These are phyloP conservation scores for Anhinga anhinga DNA, from an alignment of 2,113 vertebrate species.

Conservation along the genomic window DNA sequence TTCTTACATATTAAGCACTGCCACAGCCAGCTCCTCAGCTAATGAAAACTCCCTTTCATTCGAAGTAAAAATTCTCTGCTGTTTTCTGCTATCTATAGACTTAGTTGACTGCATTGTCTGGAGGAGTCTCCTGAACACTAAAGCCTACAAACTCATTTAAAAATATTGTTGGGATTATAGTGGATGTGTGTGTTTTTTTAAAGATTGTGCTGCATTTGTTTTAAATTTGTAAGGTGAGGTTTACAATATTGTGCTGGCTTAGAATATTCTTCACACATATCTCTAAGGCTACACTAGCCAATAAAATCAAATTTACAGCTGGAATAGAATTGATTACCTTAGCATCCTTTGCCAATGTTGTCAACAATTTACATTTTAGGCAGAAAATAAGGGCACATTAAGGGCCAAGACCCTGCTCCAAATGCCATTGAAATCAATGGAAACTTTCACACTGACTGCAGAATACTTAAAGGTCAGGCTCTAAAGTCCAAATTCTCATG, in stretches of 20 bases:
- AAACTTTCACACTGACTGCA: background rate
- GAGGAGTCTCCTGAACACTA: background rate
- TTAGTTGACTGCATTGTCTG: background rate
- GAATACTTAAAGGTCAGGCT: background rate
- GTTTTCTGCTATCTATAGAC: background rate
- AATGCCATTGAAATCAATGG: constrained; percentile 16
- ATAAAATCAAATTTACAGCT: background rate
- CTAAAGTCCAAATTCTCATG: background rate
- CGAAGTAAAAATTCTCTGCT: background rate
- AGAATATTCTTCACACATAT: background rate
- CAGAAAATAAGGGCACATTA: background rate
- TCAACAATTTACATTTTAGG: background rate
- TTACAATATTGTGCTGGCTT: background rate
- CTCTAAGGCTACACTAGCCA: background rate
- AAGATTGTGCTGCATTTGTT: background rate
- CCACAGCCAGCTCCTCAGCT: background rate
- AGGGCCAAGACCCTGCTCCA: background rate
- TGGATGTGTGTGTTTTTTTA: background rate
- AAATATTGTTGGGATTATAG: background rate
- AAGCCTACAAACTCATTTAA: background rate
- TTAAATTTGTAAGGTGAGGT: background rate
- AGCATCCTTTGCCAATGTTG: background rate
- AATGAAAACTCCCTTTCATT: background rate
- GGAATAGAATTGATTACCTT: background rate
- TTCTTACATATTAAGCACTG: background rate